Conservation (phyloP, 2,113 vertebrate genomes). For the Baryphthengus martii region DNA sequence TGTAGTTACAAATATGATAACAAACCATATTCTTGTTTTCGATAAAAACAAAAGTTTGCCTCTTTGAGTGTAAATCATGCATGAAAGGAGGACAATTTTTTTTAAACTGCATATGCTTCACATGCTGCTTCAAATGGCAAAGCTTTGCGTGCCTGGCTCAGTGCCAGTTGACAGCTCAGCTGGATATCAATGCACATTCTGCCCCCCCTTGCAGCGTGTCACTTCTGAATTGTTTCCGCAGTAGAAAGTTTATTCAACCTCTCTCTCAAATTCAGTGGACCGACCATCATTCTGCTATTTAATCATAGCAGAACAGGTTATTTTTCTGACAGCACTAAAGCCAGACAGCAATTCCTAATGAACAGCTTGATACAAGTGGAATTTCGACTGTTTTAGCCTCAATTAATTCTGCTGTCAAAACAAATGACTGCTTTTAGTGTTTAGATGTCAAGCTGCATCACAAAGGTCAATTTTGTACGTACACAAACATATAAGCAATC, state of each 20-base stretch:
- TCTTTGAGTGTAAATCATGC: slow-evolving; percentile 73
- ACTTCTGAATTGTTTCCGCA: slow-evolving; percentile 90
- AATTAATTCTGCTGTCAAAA: slow-evolving; percentile 97
- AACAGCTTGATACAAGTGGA: slow-evolving; percentile 88
- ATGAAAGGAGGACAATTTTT: slow-evolving; percentile 77
- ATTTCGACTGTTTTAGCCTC: slow-evolving; percentile 89
- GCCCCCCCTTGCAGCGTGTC: slow-evolving; percentile 83
- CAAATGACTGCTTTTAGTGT: slow-evolving; percentile 84
- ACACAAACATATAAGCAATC: slow-evolving; percentile 72
- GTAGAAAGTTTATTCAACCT: slow-evolving; percentile 96
- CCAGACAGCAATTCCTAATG: slow-evolving; percentile 85
- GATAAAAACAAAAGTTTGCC: slow-evolving; percentile 45
- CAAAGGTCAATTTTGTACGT: slow-evolving; percentile 80
- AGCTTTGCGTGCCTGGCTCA: slow-evolving; percentile 88
- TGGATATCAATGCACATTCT: slow-evolving; percentile 88
- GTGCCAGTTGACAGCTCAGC: slow-evolving; percentile 92
- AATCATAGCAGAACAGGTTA: slow-evolving; percentile 83
- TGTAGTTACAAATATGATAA: slow-evolving; percentile 26
- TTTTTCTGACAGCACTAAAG: slow-evolving; percentile 90
- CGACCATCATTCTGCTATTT: slow-evolving; percentile 83
- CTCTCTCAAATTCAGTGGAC: slow-evolving; percentile 81
- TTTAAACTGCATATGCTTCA: slow-evolving; percentile 80
- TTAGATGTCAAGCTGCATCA: slow-evolving; percentile 77
- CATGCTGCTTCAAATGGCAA: slow-evolving; percentile 76
- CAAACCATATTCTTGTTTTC: slow-evolving; percentile 29